Base-by-base conservation (phyloP, 2,888 invertebrate species). In the Eulithis testata region DNA sequence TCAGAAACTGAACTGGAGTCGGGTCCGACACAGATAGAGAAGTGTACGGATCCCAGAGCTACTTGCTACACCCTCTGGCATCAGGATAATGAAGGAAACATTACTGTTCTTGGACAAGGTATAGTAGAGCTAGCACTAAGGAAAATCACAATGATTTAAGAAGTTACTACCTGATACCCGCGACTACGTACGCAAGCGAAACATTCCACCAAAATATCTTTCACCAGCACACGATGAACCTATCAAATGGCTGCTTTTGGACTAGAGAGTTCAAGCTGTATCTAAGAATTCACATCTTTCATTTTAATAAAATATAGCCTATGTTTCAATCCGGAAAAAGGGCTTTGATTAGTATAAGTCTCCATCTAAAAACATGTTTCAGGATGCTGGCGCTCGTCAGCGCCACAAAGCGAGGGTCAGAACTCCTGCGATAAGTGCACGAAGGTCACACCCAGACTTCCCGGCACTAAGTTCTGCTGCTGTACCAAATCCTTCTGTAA, bases 401-500 rank as follows among this genome's bases (percentile, higher is more conserved):
- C 95, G 21, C 95, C 79, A 82, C 95, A 73, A 90, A 94, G 74
- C 83, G 94, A 78, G 87, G 94, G 78, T 87, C 94, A 71, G 80
- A 94, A 78, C 21, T 73, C 81, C 0, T 89, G 89, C 21, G 86
- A 89, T 74, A 94, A 77, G 77, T 94, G 89, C 92, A 94, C 84
- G 85, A 86, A 77, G 0, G 88, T 85, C 2, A 82, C 82, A 0
- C 76, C 84, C 0, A 77, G 80, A 2, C 87, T 94, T 68, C 95
- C 95, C 12, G 94, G 90, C 74, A 95, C 95, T 66, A 96, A 94
- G 87, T 98, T 96, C 88, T 97, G 98, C 79, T 98, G 98, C 83
- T 98, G 98, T 81, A 94, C 94, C 5, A 95, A 95, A 3, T 94
- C 96, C 75, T 94, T 95, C 81, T 98, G 98, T 87, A 98, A 98